A percentile compares a stretch with the other conserved stretches of the same genome.
Conservation (phyloP, 2,797 vertebrate genomes). For the Triplophysa bombifrons region DNA sequence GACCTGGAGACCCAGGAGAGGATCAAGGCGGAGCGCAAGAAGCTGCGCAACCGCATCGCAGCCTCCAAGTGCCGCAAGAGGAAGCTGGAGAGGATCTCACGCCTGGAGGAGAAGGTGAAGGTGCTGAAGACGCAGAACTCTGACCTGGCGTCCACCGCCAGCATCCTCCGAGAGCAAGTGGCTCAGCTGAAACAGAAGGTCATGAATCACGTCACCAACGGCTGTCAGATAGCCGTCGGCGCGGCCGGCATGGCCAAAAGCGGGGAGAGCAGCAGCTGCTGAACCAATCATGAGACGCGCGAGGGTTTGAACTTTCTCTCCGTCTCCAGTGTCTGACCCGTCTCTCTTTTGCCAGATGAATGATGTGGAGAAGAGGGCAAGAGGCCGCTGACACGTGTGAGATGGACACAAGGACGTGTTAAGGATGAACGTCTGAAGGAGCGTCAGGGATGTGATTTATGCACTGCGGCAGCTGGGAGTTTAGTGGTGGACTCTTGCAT, state of each 20-base stretch:
- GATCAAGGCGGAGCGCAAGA: slow-evolving; percentile 87
- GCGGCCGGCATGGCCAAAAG: slow-evolving; percentile 63
- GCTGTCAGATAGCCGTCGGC: slow-evolving; percentile 81
- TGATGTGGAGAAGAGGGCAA: neutral
- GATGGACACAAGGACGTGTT: neutral
- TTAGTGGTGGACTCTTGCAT: neutral
- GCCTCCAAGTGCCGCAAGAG: slow-evolving; percentile 89
- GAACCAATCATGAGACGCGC: slow-evolving; percentile 57
- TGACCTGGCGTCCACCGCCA: slow-evolving; percentile 85
- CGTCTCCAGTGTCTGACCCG: neutral
- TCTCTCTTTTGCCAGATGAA: slow-evolving; percentile 20
- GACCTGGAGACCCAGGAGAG: slow-evolving; percentile 86
- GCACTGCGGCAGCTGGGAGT: neutral
- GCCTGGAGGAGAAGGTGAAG: slow-evolving; percentile 89
- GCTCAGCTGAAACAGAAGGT: slow-evolving; percentile 88
- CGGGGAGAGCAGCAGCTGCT: slow-evolving; percentile 74
- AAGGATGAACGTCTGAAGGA: slow-evolving; percentile 4
- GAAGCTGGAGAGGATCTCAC: slow-evolving; percentile 87
- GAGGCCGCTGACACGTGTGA: neutral
- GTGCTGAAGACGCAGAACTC: slow-evolving; percentile 87
- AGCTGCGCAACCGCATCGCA: slow-evolving; percentile 86
- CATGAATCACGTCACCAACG: slow-evolving; percentile 86
- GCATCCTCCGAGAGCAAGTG: slow-evolving; percentile 85
- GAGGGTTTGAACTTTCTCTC: slow-evolving; percentile 30
- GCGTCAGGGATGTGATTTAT: neutral